Base-by-base conservation (phyloP, 2,113 vertebrate genomes). In the Colaptes auratus region DNA sequence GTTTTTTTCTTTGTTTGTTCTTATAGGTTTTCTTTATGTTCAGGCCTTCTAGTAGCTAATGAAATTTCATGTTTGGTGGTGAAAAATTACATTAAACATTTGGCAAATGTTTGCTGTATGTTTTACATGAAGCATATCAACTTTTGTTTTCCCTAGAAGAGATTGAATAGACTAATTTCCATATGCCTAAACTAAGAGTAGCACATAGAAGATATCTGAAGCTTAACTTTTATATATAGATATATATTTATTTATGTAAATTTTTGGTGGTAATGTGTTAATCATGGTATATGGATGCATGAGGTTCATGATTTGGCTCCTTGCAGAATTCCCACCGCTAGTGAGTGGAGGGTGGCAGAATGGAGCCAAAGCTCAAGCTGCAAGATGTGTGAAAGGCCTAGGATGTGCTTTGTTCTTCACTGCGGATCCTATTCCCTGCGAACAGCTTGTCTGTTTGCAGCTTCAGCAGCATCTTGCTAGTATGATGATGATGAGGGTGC, bases 341-440 rank as follows among this genome's bases (percentile, higher is more conserved):
- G 24, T 55, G 46, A 53, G 30, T 42, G 24, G 36, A 73, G 15
- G 15, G 16, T 31, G 28, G 44, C 12, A 42, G 33, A 15, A 12
- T 48, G 23, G 48, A 74, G 33, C 4, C 19, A 48, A 73, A 56
- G 17, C 25, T 79, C 39, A 67, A 61, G 25, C 19, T 36, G 42
- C 23, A 12, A 79, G 39, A 3, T 3, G 44, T 15, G 5, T 10
- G 25, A 67, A 48, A 33, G 21, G 10, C 39, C 21, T 33, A 74
- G 31, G 25, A 20, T 3, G 0, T 63, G 31, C 33, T 58, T 30
- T 33, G 28, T 12, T 66, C 10, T 44, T 78, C 60, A 56, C 18
- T 1, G 0, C 8, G 15, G 31, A 12, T 53, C 58, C 76, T 77
- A 6, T 9, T 71, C 20, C n/a, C 6, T 58, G 9, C 2, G 7